These are phyloP conservation scores for Drosophila borealis DNA, from an alignment of 2,888 invertebrate species.

Conservation along the genomic window DNA sequence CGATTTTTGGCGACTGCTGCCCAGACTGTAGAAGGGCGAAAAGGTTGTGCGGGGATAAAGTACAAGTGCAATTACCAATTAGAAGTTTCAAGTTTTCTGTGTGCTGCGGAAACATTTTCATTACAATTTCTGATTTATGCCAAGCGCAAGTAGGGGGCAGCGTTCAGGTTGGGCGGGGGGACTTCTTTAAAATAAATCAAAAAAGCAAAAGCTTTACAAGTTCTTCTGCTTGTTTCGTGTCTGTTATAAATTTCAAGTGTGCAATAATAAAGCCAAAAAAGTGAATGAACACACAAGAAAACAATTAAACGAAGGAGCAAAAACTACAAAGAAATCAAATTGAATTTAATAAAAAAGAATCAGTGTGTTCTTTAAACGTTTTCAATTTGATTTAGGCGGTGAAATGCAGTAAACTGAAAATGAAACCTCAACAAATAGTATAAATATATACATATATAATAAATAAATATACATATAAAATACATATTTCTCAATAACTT, in stretches of 20 bases:
- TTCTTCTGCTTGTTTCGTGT: slow-evolving; percentile 19
- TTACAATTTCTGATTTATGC: slow-evolving; percentile 71
- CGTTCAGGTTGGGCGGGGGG: not conserved
- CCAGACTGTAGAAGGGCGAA: slow-evolving; percentile 7
- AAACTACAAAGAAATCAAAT: not conserved
- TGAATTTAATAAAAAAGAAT: not conserved
- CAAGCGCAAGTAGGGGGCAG: slow-evolving; percentile 13
- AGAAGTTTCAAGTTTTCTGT: slow-evolving; percentile 61
- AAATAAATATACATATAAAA: too few relatives aligned
- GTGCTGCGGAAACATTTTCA: slow-evolving; percentile 63
- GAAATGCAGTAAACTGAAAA: too few relatives aligned
- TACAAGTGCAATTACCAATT: slow-evolving; percentile 75
- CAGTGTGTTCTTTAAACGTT: not conserved
- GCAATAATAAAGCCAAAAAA: slow-evolving; percentile 23
- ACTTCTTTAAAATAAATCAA: slow-evolving; percentile 54
- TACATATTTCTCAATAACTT: too few relatives aligned
- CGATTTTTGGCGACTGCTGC: slow-evolving; percentile 41
- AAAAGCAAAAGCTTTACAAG: slow-evolving; percentile 41
- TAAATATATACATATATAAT: too few relatives aligned
- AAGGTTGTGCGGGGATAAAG: slow-evolving; percentile 3
- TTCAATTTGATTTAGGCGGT: not conserved
- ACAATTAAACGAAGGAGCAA: slow-evolving; percentile 7
- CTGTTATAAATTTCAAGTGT: slow-evolving; percentile 23
- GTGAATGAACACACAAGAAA: not conserved
- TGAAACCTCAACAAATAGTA: too few relatives aligned